Conservation (phyloP, 2,888 invertebrate species). For the Poecilus cupreus region DNA sequence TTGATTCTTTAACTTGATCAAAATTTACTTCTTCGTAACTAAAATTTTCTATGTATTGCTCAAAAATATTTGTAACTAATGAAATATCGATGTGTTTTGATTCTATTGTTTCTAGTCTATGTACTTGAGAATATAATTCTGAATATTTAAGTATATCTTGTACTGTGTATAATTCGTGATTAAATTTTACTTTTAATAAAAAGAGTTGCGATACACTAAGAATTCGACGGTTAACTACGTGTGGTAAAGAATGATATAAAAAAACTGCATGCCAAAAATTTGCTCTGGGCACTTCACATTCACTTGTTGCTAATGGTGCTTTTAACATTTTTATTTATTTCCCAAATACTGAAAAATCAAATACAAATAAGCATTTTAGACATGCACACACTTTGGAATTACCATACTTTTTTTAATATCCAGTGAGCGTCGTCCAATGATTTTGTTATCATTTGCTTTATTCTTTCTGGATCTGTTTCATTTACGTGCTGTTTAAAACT, state of each 20-base stretch:
- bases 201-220: constrained; percentile 73
- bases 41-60: constrained; percentile 67
- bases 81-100: constrained; percentile 65
- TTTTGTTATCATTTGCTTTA: constrained; percentile 82
- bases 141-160: constrained; percentile 67
- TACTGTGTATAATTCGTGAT: constrained; percentile 64
- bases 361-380: not conserved
- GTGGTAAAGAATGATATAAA: constrained; percentile 81
- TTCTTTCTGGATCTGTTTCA: constrained; percentile 83
- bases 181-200: constrained; percentile 66
- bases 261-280: constrained; percentile 80
- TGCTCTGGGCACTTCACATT: constrained; percentile 66
- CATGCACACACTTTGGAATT: not conserved
- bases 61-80: constrained; percentile 67
- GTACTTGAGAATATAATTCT: constrained; percentile 68
- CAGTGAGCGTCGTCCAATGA: constrained; percentile 85
- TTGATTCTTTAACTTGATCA: constrained; percentile 62
- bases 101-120: constrained; percentile 65
- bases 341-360: constrained; percentile 44
- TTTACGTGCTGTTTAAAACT: constrained; percentile 84
- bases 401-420: constrained; percentile 83
- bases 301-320: constrained; percentile 69
- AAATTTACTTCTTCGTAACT: constrained; percentile 63
- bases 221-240: constrained; percentile 83
- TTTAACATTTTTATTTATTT: constrained; percentile 65